phyloP scores from a whole-genome alignment of 2,113 vertebrate species.

The Larimichthys crocea region DNA sequence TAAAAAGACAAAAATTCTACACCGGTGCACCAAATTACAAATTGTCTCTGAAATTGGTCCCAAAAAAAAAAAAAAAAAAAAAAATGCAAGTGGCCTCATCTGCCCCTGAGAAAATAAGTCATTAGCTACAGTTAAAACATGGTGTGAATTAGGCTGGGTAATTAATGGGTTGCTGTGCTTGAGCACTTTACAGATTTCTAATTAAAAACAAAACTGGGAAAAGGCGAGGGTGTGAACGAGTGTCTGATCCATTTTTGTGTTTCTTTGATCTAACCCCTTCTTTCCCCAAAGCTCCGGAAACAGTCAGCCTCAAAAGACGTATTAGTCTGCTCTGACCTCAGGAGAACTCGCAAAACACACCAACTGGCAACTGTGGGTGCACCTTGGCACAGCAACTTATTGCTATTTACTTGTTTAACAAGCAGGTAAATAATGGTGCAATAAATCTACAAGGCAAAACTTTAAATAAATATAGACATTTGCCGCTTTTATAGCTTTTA shows the following conservation, averaged over 20 bases:
- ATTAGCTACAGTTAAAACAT: conserved; percentile 49
- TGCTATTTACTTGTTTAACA: too few species aligned
- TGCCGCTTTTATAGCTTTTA: not conserved
- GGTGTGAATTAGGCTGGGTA: conserved; percentile 11
- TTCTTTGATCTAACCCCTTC: conserved; percentile 47
- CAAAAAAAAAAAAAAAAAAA: not conserved
- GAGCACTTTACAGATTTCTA: conserved; percentile 20
- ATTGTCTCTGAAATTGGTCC: not conserved
- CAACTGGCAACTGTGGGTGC: too few species aligned
- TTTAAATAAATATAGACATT: not conserved
- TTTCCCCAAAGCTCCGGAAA: conserved; percentile 5
- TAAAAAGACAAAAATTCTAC: not conserved
- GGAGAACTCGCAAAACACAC: not conserved
- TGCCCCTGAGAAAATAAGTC: conserved; percentile 24
- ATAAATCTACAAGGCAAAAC: not conserved
- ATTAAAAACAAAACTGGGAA: conserved; percentile 44
- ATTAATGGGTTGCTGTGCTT: conserved; percentile 37
- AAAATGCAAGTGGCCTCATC: conserved; percentile 5
- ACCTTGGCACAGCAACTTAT: not conserved
- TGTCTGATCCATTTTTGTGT: conserved; percentile 16
- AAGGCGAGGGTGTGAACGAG: not conserved
- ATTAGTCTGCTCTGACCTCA: not conserved
- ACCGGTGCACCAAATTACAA: not conserved
- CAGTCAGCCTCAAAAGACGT: not conserved
- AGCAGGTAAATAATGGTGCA: not conserved